Conservation (phyloP, 2,888 invertebrate genomes). For the Petrolisthes manimaculis region DNA sequence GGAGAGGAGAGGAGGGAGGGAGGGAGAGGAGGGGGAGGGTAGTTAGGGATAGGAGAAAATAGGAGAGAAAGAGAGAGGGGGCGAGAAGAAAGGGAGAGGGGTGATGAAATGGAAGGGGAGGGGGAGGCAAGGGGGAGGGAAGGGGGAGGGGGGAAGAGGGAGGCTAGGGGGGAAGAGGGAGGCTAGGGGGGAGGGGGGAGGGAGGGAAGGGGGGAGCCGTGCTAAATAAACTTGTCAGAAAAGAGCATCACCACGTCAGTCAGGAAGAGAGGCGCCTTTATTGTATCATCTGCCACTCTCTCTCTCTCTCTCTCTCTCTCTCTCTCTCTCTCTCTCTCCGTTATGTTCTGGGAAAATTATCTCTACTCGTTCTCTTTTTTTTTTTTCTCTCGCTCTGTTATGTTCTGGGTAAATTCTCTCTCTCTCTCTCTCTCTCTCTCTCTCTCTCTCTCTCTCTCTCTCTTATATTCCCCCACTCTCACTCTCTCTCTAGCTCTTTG, state of each 20-base stretch:
- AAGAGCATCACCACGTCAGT: conserved; percentile 55
- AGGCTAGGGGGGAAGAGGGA: neutral
- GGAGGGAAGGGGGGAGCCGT: conserved; percentile 22
- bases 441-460: too few relatives aligned
- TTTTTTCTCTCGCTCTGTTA: too few relatives aligned
- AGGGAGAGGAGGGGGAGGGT: neutral
- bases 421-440: too few relatives aligned
- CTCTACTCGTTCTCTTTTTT: too few relatives aligned
- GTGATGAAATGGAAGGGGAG: neutral
- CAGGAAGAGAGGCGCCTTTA: conserved; percentile 48
- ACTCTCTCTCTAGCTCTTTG: too few relatives aligned
- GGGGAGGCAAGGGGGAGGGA: neutral
- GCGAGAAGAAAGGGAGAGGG: neutral
- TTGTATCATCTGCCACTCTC: conserved; percentile 58
- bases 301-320: conserved; percentile 33
- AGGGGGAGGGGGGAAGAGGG: neutral
- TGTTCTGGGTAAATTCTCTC: too few relatives aligned
- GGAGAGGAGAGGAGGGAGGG: neutral
- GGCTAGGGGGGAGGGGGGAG: neutral
- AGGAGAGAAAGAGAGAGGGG: neutral
- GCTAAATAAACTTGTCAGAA: conserved; percentile 60
- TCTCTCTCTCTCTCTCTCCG: too few relatives aligned
- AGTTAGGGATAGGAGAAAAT: neutral
- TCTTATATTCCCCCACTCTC: too few relatives aligned
- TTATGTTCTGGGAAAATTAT: too few relatives aligned